These are phyloP conservation scores for Furnarius figulus DNA, from an alignment of 2,113 vertebrate genomes.

Conservation along the genomic window DNA sequence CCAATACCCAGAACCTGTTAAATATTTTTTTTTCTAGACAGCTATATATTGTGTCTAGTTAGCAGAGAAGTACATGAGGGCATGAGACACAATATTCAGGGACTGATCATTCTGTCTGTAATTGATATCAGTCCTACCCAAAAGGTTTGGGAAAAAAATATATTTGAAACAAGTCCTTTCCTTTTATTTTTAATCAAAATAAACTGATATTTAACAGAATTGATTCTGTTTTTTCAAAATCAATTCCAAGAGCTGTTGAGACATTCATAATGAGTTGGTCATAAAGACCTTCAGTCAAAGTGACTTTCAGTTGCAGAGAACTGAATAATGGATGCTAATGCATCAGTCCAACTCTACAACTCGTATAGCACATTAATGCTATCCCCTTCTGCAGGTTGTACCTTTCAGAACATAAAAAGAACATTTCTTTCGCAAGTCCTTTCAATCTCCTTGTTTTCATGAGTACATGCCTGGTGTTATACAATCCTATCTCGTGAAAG, in stretches of 20 bases:
- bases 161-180: neutral
- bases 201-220: neutral
- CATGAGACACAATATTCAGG: neutral
- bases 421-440: neutral
- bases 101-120: neutral
- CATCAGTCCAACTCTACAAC: neutral
- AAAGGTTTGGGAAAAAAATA: neutral
- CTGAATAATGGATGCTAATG: neutral
- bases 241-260: neutral
- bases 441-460: constrained; percentile 8
- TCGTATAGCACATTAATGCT: neutral
- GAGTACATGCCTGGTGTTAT: neutral
- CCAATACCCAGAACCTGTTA: neutral
- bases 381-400: neutral
- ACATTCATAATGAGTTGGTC: neutral
- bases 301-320: neutral
- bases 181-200: neutral
- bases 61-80: neutral
- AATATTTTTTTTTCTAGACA: neutral
- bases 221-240: neutral
- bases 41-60: neutral
- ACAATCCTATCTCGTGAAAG: neutral
- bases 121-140: neutral
- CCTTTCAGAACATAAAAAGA: neutral
- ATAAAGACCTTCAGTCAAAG: neutral